Conservation (phyloP, 2,797 vertebrate species). For the Platyrinchus mystaceus region DNA sequence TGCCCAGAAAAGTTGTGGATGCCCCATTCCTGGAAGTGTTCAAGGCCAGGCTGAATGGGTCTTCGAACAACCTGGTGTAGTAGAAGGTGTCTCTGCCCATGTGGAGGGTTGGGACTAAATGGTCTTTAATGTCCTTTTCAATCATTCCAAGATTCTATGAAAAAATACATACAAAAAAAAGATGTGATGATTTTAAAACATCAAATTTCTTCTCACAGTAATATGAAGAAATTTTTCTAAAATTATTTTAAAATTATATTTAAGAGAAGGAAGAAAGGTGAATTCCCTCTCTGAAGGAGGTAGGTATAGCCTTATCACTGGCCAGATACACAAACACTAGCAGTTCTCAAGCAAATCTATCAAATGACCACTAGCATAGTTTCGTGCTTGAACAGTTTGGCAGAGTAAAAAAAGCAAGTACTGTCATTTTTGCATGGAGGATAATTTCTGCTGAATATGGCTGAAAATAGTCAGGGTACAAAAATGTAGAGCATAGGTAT, state of each 20-base stretch:
- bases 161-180: not conserved
- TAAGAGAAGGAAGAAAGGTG: not conserved
- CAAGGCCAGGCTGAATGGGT: not conserved
- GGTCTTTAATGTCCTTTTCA: not conserved
- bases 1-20: not conserved
- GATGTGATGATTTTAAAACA: not conserved
- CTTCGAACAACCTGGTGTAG: not conserved
- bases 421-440: not conserved
- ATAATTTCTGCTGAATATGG: constrained; percentile 59
- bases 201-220: not conserved
- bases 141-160: not conserved
- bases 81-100: not conserved
- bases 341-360: not conserved
- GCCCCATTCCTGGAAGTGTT: too few species aligned
- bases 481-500: constrained; percentile 33
- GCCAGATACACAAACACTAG: not conserved
- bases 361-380: not conserved
- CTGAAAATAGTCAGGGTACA: constrained; percentile 41
- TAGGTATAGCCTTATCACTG: not conserved
- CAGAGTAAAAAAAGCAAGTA: not conserved
- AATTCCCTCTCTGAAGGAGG: not conserved
- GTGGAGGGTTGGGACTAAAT: too few species aligned
- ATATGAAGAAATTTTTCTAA: not conserved
- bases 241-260: not conserved
- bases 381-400: not conserved